phyloP scores from a whole-genome alignment of 2,113 vertebrate genomes.

The Bambusicola thoracicus region DNA sequence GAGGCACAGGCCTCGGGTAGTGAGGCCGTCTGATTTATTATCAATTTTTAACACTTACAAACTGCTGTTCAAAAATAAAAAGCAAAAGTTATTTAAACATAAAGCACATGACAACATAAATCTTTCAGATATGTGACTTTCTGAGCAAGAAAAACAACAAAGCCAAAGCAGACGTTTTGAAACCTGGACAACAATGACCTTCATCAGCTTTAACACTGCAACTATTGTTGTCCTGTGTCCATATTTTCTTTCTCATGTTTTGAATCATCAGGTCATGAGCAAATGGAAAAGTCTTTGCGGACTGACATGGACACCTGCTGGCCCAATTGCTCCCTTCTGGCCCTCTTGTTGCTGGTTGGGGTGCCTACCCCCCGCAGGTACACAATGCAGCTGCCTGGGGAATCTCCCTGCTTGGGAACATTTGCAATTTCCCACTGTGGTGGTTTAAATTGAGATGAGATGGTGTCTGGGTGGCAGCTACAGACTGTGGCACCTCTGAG shows the following conservation, averaged over 20 bases:
- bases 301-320: not conserved
- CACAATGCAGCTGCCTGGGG: accelerated
- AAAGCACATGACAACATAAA: not conserved
- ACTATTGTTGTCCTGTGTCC: accelerated
- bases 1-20: not conserved
- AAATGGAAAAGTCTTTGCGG: not conserved
- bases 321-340: not conserved
- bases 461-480: not conserved
- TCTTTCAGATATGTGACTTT: not conserved
- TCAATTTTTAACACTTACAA: not conserved
- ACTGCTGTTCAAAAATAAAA: not conserved
- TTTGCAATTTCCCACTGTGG: not conserved
- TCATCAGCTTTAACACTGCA: not conserved
- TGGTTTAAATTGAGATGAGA: not conserved
- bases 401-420: not conserved
- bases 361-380: accelerated
- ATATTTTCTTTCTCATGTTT: accelerated
- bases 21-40: not conserved
- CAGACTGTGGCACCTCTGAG: accelerated
- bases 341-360: not conserved
- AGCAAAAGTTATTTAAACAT: not conserved
- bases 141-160: not conserved
- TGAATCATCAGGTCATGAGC: accelerated
- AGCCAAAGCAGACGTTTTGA: accelerated
- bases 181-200: not conserved